Conservation (phyloP, 2,113 vertebrate genomes). For the Myotis yumanensis region DNA sequence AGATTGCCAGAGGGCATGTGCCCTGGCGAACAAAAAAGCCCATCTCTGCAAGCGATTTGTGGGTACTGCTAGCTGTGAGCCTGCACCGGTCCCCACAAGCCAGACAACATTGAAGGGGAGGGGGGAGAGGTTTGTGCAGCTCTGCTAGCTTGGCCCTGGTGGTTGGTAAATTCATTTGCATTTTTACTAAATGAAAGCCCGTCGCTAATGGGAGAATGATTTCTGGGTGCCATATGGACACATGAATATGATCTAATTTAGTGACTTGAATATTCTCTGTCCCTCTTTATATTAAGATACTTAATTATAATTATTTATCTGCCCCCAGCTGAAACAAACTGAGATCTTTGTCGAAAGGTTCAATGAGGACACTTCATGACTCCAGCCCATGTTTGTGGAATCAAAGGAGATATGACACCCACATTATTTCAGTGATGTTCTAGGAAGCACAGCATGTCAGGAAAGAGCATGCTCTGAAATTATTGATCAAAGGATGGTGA, state of each 20-base stretch:
- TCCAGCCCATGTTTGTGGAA: constrained; percentile 55
- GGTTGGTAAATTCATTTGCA: constrained; percentile 74
- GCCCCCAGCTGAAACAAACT: constrained; percentile 74
- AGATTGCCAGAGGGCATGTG: constrained; percentile 38
- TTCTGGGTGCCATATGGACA: constrained; percentile 77
- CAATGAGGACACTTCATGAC: constrained; percentile 73
- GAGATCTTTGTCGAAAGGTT: constrained; percentile 78
- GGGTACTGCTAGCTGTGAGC: neutral
- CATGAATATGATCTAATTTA: constrained; percentile 79
- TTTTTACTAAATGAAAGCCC: constrained; percentile 72
- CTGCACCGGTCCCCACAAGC: constrained; percentile 29
- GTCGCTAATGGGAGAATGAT: constrained; percentile 76
- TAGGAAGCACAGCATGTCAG: constrained; percentile 48
- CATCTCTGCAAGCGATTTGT: neutral
- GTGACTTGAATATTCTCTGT: constrained; percentile 67
- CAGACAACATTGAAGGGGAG: neutral
- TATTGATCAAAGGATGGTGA: constrained; percentile 37
- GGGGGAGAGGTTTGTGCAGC: constrained; percentile 15
- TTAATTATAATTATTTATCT: constrained; percentile 79
- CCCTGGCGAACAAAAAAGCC: constrained; percentile 23
- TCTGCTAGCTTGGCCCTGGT: constrained; percentile 52
- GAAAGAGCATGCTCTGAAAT: neutral
- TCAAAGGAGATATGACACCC: constrained; percentile 60
- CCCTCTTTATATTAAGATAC: constrained; percentile 70
- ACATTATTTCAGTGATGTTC: constrained; percentile 60